Evolutionary conservation across 2,888 invertebrate species (phyloP), one percentile per base, ranked within the genome.

Genomic region (Drosophila suboccidentalis): DNA sequence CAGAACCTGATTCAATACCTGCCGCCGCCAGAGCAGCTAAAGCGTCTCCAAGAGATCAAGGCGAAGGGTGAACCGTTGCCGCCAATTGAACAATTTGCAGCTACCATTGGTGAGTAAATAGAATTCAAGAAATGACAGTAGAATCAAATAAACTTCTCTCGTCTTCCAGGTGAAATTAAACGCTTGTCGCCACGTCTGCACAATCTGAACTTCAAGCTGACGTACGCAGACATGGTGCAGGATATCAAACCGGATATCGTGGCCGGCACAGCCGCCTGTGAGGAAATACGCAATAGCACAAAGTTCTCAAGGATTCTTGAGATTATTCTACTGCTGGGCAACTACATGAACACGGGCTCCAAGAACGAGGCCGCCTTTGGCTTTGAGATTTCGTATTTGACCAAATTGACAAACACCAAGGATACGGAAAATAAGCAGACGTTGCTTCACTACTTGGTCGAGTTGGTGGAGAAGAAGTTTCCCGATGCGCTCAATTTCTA

Each of bases 271-370:
- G 98, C 98, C 0, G 99, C 99, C 0, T 98, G 99, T 87, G 98
- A 99, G 88, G 98, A 99, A 93, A 96, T 98, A 2, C 97, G 96
- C 82, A 95, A 95, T 32, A 98, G 98, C 88, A 95, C 95, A 76
- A 98, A 98, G 90, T 98, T 99, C 92, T 96, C 97, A 1, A 96
- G 95, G 91, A 96, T 99, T 54, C 93, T 99, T 13, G 97, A 99
- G 92, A 93, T 99, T 0, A 95, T 99, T 69, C 94, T 99, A 0
- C 92, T 98, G 11, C 94, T 99, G 22, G 99, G 99, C 4, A 99
- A 99, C 93, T 98, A 97, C 90, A 97, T 99, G 97, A 99, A 99
- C 92, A 95, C 97, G 0, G 98, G 98, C 0, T 97, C 98, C 8
- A 96, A 96, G 89, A 98, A 98, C 91, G 98, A 97, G 1, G 97